Base-by-base conservation (phyloP, 1,140 invertebrate genomes). In the Drosophila prosaltans region DNA sequence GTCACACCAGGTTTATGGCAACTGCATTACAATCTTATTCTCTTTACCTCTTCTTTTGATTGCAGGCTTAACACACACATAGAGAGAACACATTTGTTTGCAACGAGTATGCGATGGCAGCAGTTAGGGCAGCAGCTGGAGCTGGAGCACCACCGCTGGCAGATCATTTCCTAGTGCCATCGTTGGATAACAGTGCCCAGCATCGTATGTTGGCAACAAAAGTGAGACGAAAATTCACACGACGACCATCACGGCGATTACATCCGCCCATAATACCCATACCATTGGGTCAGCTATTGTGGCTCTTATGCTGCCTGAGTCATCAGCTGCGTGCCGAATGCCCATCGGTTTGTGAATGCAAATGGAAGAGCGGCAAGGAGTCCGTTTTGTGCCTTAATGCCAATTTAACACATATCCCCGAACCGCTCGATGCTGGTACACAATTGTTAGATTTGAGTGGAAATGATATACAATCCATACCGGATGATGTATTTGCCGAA, bases 321-420 rank as follows among this genome's bases (percentile, higher is more conserved):
- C 83, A 59, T 59, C 64, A 91, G 74, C 65, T 91, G 72, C 55
- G 78, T 36, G 94, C 93, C 80, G 94, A 94, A 75, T 96, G 95
- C 91, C 95, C 95, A 30, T 93, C 93, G 57, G 93, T 95, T 72
- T 97, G 96, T 93, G 95, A 96, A 91, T 97, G 96, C 93, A 97
- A 96, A 92, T 97, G 97, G 97, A 96, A 96, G 90, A 95, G 95
- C 84, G 96, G 96, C 73, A 97, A 97, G 92, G 95, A 97, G 92
- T 96, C 96, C 32, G 96, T 96, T 48, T 94, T 96, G 69, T 97
- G 96, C 93, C 93, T 94, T 63, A 94, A 94, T 85, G 95, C 95
- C 64, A 96, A 96, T 80, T 93, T 97, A 61, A 94, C 94, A 57
- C 93, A 93, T 72, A 94, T 97, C 48, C 96, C 96, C 4, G 88